These are phyloP conservation scores for Ischnura elegans DNA, from an alignment of 2,888 invertebrate species.

Conservation along the genomic window DNA sequence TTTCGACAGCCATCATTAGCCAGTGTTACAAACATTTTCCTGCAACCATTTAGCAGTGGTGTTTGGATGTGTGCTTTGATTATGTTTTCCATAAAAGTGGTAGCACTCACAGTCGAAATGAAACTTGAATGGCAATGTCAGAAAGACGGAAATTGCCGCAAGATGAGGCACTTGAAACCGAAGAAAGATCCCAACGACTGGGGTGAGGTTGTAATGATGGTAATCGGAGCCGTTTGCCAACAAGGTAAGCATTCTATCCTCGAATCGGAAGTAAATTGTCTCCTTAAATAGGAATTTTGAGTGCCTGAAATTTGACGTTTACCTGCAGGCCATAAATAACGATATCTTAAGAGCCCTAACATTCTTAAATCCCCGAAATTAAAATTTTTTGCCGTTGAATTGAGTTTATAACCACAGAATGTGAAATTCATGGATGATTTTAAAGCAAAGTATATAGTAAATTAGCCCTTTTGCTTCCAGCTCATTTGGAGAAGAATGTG, in stretches of 20 bases:
- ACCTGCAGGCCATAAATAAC: too few relatives aligned
- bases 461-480: too few relatives aligned
- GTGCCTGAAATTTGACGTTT: too few relatives aligned
- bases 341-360: too few relatives aligned
- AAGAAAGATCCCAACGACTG: slow-evolving; percentile 76
- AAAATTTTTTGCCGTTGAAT: too few relatives aligned
- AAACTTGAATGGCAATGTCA: slow-evolving; percentile 40
- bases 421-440: too few relatives aligned
- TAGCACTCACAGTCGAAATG: slow-evolving; percentile 29
- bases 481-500: too few relatives aligned
- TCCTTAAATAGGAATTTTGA: too few relatives aligned
- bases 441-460: too few relatives aligned
- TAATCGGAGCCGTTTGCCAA: slow-evolving; percentile 82
- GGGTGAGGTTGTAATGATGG: slow-evolving; percentile 80
- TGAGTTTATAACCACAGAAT: too few relatives aligned
- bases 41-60: slow-evolving; percentile 83
- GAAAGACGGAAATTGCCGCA: not conserved
- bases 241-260: slow-evolving; percentile 79
- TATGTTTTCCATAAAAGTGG: not conserved
- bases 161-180: not conserved
- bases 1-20: slow-evolving; percentile 87
- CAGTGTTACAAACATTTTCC: slow-evolving; percentile 85
- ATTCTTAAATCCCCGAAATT: too few relatives aligned
- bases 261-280: not conserved
- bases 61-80: slow-evolving; percentile 81